These are phyloP conservation scores for Anguilla marmorata DNA, from an alignment of 2,797 vertebrate species.

Conservation along the genomic window DNA sequence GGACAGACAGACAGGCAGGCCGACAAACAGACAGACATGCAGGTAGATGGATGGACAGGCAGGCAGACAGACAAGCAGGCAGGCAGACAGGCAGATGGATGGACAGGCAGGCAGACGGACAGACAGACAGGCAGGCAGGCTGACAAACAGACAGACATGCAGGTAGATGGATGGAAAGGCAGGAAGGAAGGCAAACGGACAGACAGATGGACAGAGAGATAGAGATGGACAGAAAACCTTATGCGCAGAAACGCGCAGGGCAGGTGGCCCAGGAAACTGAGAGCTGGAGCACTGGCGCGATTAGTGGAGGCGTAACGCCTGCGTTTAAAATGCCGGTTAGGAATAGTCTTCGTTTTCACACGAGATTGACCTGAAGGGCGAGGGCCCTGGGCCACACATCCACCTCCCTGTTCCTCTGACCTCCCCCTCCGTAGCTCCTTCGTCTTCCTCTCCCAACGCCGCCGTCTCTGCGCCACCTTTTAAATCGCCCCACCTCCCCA, in stretches of 20 bases:
- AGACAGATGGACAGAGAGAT: not conserved
- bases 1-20: too few species aligned
- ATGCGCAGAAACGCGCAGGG: not conserved
- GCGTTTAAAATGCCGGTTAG: too few species aligned
- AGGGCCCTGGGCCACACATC: not conserved
- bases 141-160: too few species aligned
- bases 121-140: too few species aligned
- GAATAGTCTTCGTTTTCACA: not conserved
- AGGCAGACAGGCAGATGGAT: too few species aligned
- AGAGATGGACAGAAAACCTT: not conserved
- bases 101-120: too few species aligned
- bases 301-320: not conserved
- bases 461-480: not conserved
- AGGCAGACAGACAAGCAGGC: too few species aligned
- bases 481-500: not conserved
- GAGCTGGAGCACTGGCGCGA: not conserved
- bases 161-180: too few species aligned
- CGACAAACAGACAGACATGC: too few species aligned
- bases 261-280: not conserved
- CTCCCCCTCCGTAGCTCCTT: not conserved
- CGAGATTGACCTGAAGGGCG: not conserved
- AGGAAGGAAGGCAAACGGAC: too few species aligned
- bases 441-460: not conserved
- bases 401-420: not conserved
- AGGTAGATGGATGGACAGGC: too few species aligned